Percentiles rank a stretch among this genome's conserved stretches.
Conservation (phyloP, 2,113 vertebrate genomes). For the Salvelinus alpinus region DNA sequence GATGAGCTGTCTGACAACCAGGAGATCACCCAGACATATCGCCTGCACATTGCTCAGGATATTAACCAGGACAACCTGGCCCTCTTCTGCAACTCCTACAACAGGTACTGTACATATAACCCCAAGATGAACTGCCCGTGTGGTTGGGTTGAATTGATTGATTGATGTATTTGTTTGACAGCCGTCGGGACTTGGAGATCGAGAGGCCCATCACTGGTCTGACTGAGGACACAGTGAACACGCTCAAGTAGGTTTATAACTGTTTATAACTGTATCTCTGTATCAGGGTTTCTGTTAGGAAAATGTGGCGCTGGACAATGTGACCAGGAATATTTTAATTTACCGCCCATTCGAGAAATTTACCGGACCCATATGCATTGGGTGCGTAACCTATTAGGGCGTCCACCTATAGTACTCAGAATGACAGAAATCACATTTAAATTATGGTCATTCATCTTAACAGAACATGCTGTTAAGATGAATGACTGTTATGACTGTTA, state of each 20-base stretch:
- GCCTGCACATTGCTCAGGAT: constrained; percentile 91
- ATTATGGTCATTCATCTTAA: too few relatives aligned
- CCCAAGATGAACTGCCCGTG: neutral
- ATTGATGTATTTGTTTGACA: constrained; percentile 49
- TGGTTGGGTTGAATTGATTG: neutral
- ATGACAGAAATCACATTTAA: too few relatives aligned
- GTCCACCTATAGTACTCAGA: too few relatives aligned
- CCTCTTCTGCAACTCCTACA: constrained; percentile 88
- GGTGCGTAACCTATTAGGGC: too few relatives aligned
- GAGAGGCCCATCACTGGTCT: constrained; percentile 79
- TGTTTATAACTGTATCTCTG: too few relatives aligned
- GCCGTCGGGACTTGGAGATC: constrained; percentile 85
- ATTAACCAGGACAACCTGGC: constrained; percentile 93
- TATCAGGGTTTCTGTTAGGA: too few relatives aligned
- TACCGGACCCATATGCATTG: too few relatives aligned
- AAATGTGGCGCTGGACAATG: too few relatives aligned
- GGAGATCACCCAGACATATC: constrained; percentile 91
- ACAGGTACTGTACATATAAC: constrained; percentile 73
- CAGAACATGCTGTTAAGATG: too few relatives aligned
- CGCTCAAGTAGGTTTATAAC: constrained; percentile 70
- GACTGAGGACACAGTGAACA: constrained; percentile 77
- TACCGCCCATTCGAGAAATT: too few relatives aligned
- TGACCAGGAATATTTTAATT: too few relatives aligned
- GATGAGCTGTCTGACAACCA: constrained; percentile 89
- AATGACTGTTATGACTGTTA: too few relatives aligned